A percentile compares a stretch with the other conserved stretches of the same genome.
Evolutionary conservation across 2,113 vertebrate species (phyloP).

Genomic region (Seriola dumerili): DNA sequence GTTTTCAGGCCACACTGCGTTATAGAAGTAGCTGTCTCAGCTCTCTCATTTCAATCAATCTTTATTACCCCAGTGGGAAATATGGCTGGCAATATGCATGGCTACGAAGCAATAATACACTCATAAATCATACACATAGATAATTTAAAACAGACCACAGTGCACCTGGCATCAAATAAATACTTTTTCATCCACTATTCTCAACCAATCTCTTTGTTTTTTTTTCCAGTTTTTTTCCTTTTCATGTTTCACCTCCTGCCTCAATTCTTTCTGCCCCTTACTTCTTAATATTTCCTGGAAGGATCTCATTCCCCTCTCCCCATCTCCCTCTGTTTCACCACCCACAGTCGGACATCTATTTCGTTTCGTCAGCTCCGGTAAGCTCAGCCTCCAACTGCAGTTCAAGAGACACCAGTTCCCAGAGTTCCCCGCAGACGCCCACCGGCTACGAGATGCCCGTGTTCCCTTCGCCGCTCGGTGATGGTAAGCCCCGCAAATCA

Average conservation of each 20-base stretch:
- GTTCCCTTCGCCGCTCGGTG: constrained; percentile 89
- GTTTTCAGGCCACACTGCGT: constrained; percentile 13
- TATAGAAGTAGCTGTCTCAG: constrained; percentile 56
- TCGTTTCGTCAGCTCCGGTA: constrained; percentile 90
- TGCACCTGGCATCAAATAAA: constrained; percentile 23
- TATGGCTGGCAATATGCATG: constrained; percentile 52
- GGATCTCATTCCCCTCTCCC: constrained; percentile 18
- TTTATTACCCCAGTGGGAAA: constrained; percentile 69
- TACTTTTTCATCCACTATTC: not conserved
- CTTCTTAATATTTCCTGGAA: constrained; percentile 10
- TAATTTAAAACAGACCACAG: constrained; percentile 38
- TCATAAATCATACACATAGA: constrained; percentile 58
- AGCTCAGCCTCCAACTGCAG: constrained; percentile 90
- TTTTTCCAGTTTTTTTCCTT: not conserved
- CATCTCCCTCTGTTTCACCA: constrained; percentile 34
- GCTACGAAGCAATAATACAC: constrained; percentile 59
- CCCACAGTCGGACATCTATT: constrained; percentile 96
- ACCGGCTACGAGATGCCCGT: constrained; percentile 89
- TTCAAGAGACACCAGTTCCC: constrained; percentile 92
- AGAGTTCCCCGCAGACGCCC: constrained; percentile 93
- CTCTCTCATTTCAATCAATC: constrained; percentile 66
- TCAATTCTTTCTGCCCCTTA: constrained; percentile 6
- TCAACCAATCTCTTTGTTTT: not conserved
- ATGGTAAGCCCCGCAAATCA: constrained; percentile 86
- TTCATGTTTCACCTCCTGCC: constrained; percentile 11